Evolutionary conservation across 2,113 vertebrate species (phyloP).

Genomic region (Tenebrosternarchus preto): DNA sequence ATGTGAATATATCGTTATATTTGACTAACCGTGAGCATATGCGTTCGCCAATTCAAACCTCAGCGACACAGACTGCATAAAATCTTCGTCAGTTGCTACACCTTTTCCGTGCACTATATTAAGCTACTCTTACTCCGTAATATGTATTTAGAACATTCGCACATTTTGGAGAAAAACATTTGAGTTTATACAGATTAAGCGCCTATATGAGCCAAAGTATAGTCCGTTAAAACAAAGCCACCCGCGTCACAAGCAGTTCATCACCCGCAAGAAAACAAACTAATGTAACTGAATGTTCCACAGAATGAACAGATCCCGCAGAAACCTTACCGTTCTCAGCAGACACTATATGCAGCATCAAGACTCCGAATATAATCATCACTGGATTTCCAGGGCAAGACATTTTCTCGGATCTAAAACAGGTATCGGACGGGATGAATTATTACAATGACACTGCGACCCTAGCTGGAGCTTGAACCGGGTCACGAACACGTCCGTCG

Average conservation of each 20-base stretch:
- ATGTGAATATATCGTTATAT: background rate
- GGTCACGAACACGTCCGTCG: slow-evolving; percentile 40
- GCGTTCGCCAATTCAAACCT: background rate
- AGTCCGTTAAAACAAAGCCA: too few relatives aligned
- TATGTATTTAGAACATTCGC: too few relatives aligned
- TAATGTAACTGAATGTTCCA: too few relatives aligned
- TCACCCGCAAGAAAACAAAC: too few relatives aligned
- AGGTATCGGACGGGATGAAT: background rate
- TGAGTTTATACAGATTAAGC: background rate
- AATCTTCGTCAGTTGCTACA: background rate
- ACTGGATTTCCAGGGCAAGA: slow-evolving; percentile 44
- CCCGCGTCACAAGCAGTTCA: too few relatives aligned
- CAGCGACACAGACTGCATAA: background rate
- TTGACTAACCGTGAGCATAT: background rate
- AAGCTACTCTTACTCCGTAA: too few relatives aligned
- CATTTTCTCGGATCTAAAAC: slow-evolving; percentile 40
- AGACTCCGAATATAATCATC: slow-evolving; percentile 64
- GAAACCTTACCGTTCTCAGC: slow-evolving; percentile 73
- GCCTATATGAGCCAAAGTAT: background rate
- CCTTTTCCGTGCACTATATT: background rate
- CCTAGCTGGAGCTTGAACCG: slow-evolving; percentile 29
- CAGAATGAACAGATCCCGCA: background rate
- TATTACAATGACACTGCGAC: slow-evolving; percentile 30
- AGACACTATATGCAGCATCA: slow-evolving; percentile 72
- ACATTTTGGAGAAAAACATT: background rate